Base-by-base conservation (phyloP, 1,140 invertebrate genomes). In the Temnothorax longispinosus region DNA sequence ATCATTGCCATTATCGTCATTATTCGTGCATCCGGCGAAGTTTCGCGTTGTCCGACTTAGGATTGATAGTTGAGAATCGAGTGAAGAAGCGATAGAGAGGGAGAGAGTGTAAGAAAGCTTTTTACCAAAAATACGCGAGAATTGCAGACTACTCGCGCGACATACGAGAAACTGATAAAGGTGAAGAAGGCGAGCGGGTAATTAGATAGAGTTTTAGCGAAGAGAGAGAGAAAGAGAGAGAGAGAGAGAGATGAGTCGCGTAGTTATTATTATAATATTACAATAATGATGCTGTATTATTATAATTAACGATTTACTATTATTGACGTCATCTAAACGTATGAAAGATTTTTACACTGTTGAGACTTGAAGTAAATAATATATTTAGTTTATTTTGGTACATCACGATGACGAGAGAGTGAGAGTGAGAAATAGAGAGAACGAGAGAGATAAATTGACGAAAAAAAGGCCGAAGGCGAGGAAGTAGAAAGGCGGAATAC, bases 301-400 rank as follows among this genome's bases (percentile, higher is more conserved):
- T 95, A 93, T 94, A 94, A 94, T 94, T 94, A 94, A 94, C 93
- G 91, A 94, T 94, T 84, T 94, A 94, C 93, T 94, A 94, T 94
- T 94, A 94, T 95, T 94, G 92, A 95, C 92, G 89, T 93, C 93
- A 94, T 94, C 93, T 94, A 94, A 94, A 94, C 80, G 92, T 94
- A 94, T 94, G 94, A 94, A 95, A 95, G 94, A 94, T 94, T 95
- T 95, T 94, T 95, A 95, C 94, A 95, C 93, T 95, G 94, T 95
- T 95, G 93, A 95, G 94, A 94, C 94, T 95, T 95, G 94, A 95
- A 95, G 94, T 95, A 95, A 95, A 95, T 94, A 94, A 95, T 95
- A 95, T 95, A 95, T 95, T 95, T 95, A 95, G 94, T 95, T 94
- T 95, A 95, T 95, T 95, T 95, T 95, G 94, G 94, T 95, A 95